These are phyloP conservation scores for Psilopogon haemacephalus DNA, from an alignment of 2,113 vertebrate species.

Conservation along the genomic window DNA sequence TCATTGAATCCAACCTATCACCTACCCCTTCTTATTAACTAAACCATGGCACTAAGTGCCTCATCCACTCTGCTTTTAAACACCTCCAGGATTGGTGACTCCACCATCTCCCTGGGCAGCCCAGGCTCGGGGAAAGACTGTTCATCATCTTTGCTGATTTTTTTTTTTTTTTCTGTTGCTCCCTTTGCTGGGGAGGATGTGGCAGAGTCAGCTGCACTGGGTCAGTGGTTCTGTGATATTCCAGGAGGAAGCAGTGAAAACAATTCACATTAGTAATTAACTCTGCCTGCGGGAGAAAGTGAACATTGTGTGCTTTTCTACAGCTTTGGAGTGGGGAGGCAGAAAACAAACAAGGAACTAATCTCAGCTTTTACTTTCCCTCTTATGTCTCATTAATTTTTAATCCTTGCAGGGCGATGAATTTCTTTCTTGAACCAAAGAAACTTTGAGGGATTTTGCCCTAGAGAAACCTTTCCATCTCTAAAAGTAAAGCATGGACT, in stretches of 20 bases:
- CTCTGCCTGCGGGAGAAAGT: not conserved
- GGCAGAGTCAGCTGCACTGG: not conserved
- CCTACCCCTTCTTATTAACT: too few relatives aligned
- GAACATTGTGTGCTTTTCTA: not conserved
- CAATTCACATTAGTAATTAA: not conserved
- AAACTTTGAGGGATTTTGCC: too few relatives aligned
- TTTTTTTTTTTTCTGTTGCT: not conserved
- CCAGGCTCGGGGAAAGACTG: not conserved
- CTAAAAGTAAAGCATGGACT: not conserved
- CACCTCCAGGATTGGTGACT: too few relatives aligned
- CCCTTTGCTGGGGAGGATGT: not conserved
- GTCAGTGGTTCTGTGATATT: not conserved
- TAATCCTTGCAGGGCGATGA: not conserved
- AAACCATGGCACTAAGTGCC: too few relatives aligned
- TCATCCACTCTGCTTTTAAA: too few relatives aligned
- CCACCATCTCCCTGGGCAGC: too few relatives aligned
- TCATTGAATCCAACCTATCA: too few relatives aligned
- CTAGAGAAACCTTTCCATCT: not conserved
- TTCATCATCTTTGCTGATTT: not conserved
- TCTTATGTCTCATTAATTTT: not conserved
- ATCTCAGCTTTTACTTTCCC: not conserved
- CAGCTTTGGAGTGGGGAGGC: not conserved
- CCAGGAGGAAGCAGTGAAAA: not conserved
- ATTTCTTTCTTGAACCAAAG: not conserved
- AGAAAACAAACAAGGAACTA: not conserved